Base-by-base conservation (phyloP, 2,888 invertebrate species). In the Tiliacea citrago region DNA sequence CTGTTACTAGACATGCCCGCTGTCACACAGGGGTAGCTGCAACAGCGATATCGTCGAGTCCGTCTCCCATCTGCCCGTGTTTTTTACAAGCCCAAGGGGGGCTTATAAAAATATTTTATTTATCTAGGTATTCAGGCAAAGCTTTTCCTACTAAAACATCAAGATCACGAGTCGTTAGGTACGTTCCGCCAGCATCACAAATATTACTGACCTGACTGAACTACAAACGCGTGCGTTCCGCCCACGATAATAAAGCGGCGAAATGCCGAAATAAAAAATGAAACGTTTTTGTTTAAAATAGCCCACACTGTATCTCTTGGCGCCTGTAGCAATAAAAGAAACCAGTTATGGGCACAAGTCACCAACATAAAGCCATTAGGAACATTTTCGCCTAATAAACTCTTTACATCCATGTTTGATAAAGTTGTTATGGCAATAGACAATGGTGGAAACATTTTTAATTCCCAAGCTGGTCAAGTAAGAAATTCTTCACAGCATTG, bases 341-440 rank as follows among this genome's bases (percentile, higher is more conserved):
- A 84, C 87, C 87, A 80, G 86, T 87, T 85, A 86, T 83, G 76
- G 83, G 70, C 72, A 75, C 75, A 81, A 75, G 71, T 69, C 61
- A 72, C 63, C 60, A 42, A 42, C 65, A 68, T 75, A 80, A 29
- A 68, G 74, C 75, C 75, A 65, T 77, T 77, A 75, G 69, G 71
- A 57, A 68, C 73, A 77, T 86, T 86, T 84, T 86, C 49, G 73
- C 81, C 62, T 76, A 84, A 76, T 73, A 79, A 77, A 69, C 45
- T 63, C n/a, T 73, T 75, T 66, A 80, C 60, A 81, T 47, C 67
- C 63, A 73, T 70, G 13, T 83, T 70, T 73, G 63, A 35, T 39
- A 16, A n/a, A 82, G 29, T 13, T 75, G 47, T 63, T 83, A 60
- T 13, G 39, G 67, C n/a, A 51, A 75, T 72, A 68, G 55, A 74